Evolutionary conservation across 2,888 invertebrate species (phyloP), one percentile per base, ranked within the genome.

Genomic region (Psylliodes chrysocephalus): DNA sequence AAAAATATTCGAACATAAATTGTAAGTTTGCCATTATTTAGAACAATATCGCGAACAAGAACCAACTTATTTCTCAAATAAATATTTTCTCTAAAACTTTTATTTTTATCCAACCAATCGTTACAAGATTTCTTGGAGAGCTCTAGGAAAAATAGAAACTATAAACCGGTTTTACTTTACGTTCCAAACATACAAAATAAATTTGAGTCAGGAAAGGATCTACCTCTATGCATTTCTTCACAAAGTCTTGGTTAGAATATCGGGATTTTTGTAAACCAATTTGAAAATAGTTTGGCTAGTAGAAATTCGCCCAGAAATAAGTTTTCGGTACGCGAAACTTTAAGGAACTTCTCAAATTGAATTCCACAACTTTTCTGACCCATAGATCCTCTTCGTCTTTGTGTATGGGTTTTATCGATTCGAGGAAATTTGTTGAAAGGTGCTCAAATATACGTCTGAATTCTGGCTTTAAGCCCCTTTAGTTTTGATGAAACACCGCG

Each of bases 281-380:
- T 78, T 71, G 72, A 61, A 71, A 76, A 79, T 78, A 80, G 79
- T 79, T 79, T 71, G 66, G 66, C 71, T 75, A 73, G 75, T 77
- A 73, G 75, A 77, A 77, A 78, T 78, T 74, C 66, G 67, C 59
- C 22, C 68, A 70, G 67, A 77, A 77, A 78, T 77, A 75, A 76
- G 75, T 78, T 79, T 74, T 71, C 64, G 66, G 67, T 66, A 63
- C 63, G 72, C 68, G 69, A 74, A 75, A 75, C 75, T 74, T 69
- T 71, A 75, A 77, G 78, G 78, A 79, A 79, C 77, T 79, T 79
- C 75, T 76, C 67, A 78, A 79, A 79, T 79, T 79, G 78, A 78
- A 79, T 79, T 79, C 78, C 73, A 63, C 63, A 77, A 76, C 70
- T 75, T 75, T 74, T 69, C 73, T 74, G 73, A 71, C 75, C 75